Conservation (phyloP, 2,113 vertebrate species). For the Lates calcarifer region DNA sequence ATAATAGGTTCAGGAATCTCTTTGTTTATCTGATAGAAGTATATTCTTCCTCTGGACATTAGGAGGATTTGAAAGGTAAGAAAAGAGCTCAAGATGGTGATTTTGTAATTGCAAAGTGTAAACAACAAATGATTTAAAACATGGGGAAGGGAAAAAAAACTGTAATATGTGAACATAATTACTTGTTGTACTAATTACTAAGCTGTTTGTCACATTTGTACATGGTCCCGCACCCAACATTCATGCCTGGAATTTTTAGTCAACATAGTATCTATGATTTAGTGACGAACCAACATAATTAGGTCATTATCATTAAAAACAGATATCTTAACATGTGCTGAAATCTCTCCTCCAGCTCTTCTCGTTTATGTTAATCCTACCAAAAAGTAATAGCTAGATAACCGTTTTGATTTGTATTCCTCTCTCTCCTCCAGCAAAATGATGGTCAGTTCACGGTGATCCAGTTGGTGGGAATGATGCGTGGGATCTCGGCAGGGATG, state of each 20-base stretch:
- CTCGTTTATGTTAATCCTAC: slow-evolving; percentile 4
- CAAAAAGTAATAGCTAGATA: slow-evolving; percentile 8
- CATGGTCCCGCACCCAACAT: neutral
- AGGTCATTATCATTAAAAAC: slow-evolving; percentile 13
- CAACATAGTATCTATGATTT: slow-evolving; percentile 11
- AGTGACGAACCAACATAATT: slow-evolving; percentile 21
- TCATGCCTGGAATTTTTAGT: neutral
- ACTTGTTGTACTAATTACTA: too few relatives aligned
- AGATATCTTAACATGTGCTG: slow-evolving; percentile 16
- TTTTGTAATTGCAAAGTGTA: slow-evolving; percentile 28
- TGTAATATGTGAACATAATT: slow-evolving; percentile 6
- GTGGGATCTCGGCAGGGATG: slow-evolving; percentile 97
- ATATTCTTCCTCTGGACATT: slow-evolving; percentile 21
- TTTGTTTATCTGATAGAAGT: slow-evolving; percentile 44
- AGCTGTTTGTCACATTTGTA: neutral
- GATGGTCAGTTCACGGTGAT: slow-evolving; percentile 99
- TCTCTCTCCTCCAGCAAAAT: slow-evolving; percentile 90
- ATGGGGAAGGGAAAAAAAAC: neutral
- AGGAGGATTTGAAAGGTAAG: slow-evolving; percentile 10
- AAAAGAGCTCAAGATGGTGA: slow-evolving; percentile 6
- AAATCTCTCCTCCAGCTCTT: slow-evolving; percentile 32
- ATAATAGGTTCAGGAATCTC: slow-evolving; percentile 28
- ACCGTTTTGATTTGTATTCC: slow-evolving; percentile 25
- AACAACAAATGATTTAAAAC: slow-evolving; percentile 17
- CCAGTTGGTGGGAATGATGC: slow-evolving; percentile 98